These are phyloP conservation scores for Campoplex nolae DNA, from an alignment of 2,888 invertebrate genomes.

Conservation along the genomic window DNA sequence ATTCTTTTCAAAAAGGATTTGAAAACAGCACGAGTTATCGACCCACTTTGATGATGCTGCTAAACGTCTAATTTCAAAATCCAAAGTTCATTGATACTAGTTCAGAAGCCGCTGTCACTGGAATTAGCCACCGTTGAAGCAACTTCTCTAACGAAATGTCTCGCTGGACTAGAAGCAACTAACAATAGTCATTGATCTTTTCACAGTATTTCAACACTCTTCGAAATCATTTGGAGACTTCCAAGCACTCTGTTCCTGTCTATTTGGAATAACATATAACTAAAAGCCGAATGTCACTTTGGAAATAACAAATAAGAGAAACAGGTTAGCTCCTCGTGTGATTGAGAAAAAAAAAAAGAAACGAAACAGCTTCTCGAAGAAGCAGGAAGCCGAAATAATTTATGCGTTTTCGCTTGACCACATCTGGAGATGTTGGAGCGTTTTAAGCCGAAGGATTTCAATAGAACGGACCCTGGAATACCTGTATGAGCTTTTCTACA, in stretches of 20 bases:
- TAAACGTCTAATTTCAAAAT: not conserved
- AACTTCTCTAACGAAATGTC: not conserved
- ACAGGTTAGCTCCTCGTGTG: conserved; percentile 2
- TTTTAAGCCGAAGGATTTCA: not conserved
- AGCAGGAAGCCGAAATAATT: conserved; percentile 15
- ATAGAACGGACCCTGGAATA: not conserved
- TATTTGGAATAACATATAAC: not conserved
- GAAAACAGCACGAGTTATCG: not conserved
- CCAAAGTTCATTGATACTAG: not conserved
- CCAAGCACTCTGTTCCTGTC: not conserved
- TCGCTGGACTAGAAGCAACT: not conserved
- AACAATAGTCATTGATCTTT: not conserved
- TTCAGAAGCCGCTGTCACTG: not conserved
- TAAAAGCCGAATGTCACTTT: not conserved
- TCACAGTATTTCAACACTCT: not conserved
- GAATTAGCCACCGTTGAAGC: not conserved
- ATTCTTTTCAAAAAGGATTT: not conserved
- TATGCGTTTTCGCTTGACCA: conserved; percentile 18
- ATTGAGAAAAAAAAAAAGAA: not conserved
- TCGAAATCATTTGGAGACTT: not conserved
- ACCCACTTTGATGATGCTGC: not conserved
- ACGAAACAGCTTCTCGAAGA: not conserved
- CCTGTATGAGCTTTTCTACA: not conserved
- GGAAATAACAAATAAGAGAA: not conserved
- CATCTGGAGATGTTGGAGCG: conserved; percentile 20